A percentile compares a stretch with the other conserved stretches of the same genome.
phyloP scores from a whole-genome alignment of 2,888 invertebrate genomes.

The Cremastinae sp. region DNA sequence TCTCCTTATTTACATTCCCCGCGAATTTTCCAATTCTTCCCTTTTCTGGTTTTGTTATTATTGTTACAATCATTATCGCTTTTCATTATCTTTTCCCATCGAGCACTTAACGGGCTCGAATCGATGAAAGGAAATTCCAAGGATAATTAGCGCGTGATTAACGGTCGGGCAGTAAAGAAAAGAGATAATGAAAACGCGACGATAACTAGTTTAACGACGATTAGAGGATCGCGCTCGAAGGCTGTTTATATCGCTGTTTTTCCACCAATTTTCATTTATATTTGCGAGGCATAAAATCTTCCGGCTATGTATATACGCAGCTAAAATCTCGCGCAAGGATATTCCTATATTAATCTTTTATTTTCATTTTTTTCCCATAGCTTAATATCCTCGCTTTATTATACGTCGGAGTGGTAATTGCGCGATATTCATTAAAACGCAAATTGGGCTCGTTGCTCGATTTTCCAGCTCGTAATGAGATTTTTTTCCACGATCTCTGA shows the following conservation, averaged over 20 bases:
- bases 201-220: slow-evolving; percentile 61
- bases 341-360: not conserved
- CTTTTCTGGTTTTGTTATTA: slow-evolving; percentile 2
- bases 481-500: no score
- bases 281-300: slow-evolving; percentile 17
- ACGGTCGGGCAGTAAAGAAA: slow-evolving; percentile 48
- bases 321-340: slow-evolving; percentile 4
- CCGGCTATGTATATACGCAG: slow-evolving; percentile 13
- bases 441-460: not conserved
- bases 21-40: slow-evolving; percentile 20
- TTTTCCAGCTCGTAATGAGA: no score
- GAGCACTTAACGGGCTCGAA: slow-evolving; percentile 51
- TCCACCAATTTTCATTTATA: slow-evolving; percentile 60
- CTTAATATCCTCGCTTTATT: not conserved
- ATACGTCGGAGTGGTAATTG: not conserved
- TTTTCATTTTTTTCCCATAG: slow-evolving; percentile 1
- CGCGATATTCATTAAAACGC: slow-evolving; percentile 20
- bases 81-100: slow-evolving; percentile 25
- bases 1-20: slow-evolving; percentile 30
- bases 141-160: slow-evolving; percentile 52
- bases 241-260: slow-evolving; percentile 59
- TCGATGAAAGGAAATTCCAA: slow-evolving; percentile 58
- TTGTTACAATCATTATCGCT: slow-evolving; percentile 14
- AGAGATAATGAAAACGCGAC: slow-evolving; percentile 66
- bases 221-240: slow-evolving; percentile 53